Conservation (phyloP, 1,140 invertebrate genomes). For the Drosophila ogumai region DNA sequence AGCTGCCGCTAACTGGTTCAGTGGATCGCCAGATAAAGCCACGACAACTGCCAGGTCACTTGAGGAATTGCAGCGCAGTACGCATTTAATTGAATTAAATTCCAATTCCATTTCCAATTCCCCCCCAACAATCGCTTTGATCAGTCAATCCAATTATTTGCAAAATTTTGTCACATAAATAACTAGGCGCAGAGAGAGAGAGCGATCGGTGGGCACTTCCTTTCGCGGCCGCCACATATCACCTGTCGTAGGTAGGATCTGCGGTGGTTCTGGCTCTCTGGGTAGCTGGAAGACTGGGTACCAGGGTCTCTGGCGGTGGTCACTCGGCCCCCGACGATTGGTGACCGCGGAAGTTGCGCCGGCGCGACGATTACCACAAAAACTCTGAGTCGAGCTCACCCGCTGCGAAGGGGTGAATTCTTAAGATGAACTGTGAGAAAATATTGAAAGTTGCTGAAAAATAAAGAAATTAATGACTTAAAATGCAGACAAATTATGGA, state of each 20-base stretch:
- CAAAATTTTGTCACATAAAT: conserved; percentile 85
- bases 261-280: conserved; percentile 22
- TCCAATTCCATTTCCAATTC: conserved; percentile 54
- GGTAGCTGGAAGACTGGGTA: background rate
- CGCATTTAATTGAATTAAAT: conserved; percentile 85
- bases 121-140: conserved; percentile 80
- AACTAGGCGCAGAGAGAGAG: conserved; percentile 63
- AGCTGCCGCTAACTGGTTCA: conserved; percentile 62
- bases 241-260: conserved; percentile 62
- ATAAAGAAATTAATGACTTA: background rate
- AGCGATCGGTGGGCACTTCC: conserved; percentile 28
- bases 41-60: conserved; percentile 67
- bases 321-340: conserved; percentile 16
- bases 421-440: conserved; percentile 7
- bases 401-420: conserved; percentile 44
- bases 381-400: conserved; percentile 29
- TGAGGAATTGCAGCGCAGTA: conserved; percentile 80
- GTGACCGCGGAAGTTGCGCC: conserved; percentile 51
- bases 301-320: conserved; percentile 12
- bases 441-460: too few species aligned
- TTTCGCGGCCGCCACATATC: conserved; percentile 52
- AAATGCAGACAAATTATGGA: background rate
- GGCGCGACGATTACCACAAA: conserved; percentile 70
- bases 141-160: conserved; percentile 85
- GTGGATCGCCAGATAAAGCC: conserved; percentile 28